A percentile compares a stretch with the other conserved stretches of the same genome.
These are phyloP conservation scores for Mythimna albipuncta DNA, from an alignment of 2,888 invertebrate genomes.

Conservation along the genomic window DNA sequence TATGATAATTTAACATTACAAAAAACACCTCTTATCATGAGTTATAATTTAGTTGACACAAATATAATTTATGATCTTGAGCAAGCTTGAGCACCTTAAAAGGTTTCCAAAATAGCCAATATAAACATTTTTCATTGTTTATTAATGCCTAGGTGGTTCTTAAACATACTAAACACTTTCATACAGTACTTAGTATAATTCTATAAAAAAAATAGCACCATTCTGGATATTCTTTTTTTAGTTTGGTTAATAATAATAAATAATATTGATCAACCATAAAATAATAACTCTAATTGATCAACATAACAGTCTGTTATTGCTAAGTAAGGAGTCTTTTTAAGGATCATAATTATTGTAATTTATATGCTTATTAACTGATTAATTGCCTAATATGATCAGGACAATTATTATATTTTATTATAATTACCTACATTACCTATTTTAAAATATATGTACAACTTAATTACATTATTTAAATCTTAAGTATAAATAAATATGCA, in stretches of 20 bases:
- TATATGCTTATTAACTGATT: slow-evolving; percentile 7
- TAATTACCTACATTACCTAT: slow-evolving; percentile 32
- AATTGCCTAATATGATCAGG: slow-evolving; percentile 1
- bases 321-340: slow-evolving; percentile 3
- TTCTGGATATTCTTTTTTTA: slow-evolving; percentile 74
- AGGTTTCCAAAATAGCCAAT: slow-evolving; percentile 2
- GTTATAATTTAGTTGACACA: slow-evolving; percentile 22
- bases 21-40: slow-evolving; percentile 10
- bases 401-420: slow-evolving; percentile 14
- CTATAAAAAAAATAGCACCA: slow-evolving; percentile 77
- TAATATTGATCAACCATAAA: not conserved
- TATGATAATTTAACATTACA: slow-evolving; percentile 38
- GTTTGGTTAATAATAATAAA: slow-evolving; percentile 60
- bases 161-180: not conserved
- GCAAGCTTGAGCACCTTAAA: slow-evolving; percentile 13
- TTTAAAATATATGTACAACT: slow-evolving; percentile 73
- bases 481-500: slow-evolving; percentile 47
- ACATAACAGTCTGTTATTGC: not conserved
- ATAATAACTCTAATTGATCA: not conserved
- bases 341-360: slow-evolving; percentile 11
- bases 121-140: not conserved
- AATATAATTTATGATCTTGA: slow-evolving; percentile 21
- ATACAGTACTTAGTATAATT: not conserved
- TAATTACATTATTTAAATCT: slow-evolving; percentile 46
- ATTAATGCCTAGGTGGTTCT: not conserved